Base-by-base conservation (phyloP, 2,797 vertebrate genomes). In the Hypotaenidia philippensis region DNA sequence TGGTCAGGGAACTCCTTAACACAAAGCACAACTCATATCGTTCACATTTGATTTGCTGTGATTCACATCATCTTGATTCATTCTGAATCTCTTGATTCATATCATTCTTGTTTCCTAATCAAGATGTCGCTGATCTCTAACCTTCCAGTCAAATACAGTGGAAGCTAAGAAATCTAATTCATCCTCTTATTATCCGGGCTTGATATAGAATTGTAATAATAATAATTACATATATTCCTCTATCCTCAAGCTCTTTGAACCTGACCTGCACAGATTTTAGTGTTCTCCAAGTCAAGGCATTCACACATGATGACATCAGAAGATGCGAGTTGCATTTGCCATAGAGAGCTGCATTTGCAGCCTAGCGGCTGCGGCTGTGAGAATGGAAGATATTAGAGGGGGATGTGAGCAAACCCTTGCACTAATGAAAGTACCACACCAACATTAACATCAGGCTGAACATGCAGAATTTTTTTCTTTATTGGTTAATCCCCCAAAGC, bases 401-500 rank as follows among this genome's bases (percentile, higher is more conserved):
- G 23, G 3, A 36, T 61, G 59, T 60, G 59, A 71, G 64, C 70
- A 93, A 89, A 84, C 34, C 56, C 82, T 82, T 64, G 66, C 6
- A 3, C 56, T 82, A 56, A 61, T 79, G 83, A n/a, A 95, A 88
- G 64, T 70, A 66, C 56, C 47, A 50, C 41, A 87, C 55, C 50
- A 89, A 88, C 70, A 41, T 64, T 66, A 86, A 87, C 45, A 36
- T 65, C 52, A 70, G 80, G 56, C 70, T 63, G 63, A 95, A 90
- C 70, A 87, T 72, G 93, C 55, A 93, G 59, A 84, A 57, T 77
- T 78, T 89, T 84, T 61, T 86, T 85, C 78, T 90, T 77, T 85
- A 78, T 90, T 93, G 53, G 40, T 89, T 97, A 93, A 86, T 90
- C 88, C 66, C 47, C 57, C 32, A 90, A 89, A 93, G 76, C 76